phyloP scores from a whole-genome alignment of 2,113 vertebrate genomes.

The Shinisaurus crocodilurus region DNA sequence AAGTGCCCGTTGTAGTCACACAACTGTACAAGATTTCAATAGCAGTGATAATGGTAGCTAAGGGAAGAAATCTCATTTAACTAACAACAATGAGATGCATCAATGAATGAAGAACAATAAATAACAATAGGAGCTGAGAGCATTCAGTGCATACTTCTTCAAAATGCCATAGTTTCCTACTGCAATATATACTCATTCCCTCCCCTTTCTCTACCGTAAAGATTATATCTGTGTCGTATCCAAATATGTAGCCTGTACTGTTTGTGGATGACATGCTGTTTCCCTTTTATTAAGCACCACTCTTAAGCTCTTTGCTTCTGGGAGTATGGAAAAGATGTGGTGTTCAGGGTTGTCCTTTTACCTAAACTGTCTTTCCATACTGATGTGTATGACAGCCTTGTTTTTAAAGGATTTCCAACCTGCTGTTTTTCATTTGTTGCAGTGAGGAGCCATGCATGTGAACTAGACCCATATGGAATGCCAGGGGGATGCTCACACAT shows the following conservation, averaged over 20 bases:
- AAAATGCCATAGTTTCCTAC: neutral
- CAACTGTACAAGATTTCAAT: too few relatives aligned
- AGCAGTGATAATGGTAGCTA: neutral
- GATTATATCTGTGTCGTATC: neutral
- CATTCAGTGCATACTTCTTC: neutral
- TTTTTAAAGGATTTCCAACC: slow-evolving; percentile 45
- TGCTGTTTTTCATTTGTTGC: slow-evolving; percentile 61
- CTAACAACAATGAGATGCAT: neutral
- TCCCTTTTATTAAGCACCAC: neutral
- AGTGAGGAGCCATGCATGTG: slow-evolving; percentile 94
- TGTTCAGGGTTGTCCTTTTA: neutral
- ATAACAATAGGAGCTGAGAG: neutral
- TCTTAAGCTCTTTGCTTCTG: neutral
- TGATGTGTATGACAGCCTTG: slow-evolving; percentile 26
- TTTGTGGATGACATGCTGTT: neutral
- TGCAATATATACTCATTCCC: neutral
- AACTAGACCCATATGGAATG: slow-evolving; percentile 84
- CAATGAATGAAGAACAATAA: neutral
- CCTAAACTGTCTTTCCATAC: slow-evolving; percentile 36
- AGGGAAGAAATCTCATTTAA: neutral
- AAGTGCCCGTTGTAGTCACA: neutral
- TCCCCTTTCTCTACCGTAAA: neutral
- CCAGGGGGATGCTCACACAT: slow-evolving; percentile 92
- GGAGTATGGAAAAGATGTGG: neutral
- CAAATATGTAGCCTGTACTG: neutral